Evolutionary conservation across 2,113 vertebrate species (phyloP), one percentile per base, ranked within the genome.

Genomic region (Hassar affinis): DNA sequence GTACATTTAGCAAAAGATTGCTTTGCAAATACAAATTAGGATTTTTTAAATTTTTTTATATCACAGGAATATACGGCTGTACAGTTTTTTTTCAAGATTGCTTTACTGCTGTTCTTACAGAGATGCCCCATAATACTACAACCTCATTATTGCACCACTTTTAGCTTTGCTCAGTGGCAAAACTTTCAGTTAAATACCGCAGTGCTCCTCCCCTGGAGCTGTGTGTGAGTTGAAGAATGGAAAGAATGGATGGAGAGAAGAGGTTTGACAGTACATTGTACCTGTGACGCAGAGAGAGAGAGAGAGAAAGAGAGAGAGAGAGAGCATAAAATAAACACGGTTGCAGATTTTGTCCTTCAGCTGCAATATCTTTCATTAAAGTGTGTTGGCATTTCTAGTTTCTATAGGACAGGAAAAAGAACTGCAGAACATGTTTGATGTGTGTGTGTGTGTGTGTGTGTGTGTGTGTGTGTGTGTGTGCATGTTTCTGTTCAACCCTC

Each of bases 381-480:
- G 49, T 80, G 38, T 79, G 74, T 76, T 18, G n/a, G 45, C 61
- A 69, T 80, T 33, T 38, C 30, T 69, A 18, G 30, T 17, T 54
- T 51, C 79, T 56, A 69, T 62, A 80, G 47, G 62, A 52, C 80
- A 81, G 52, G 27, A 57, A 69, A 57, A 81, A 72, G 35, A 45
- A 45, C 47, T 42, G 47, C 62, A 72, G 35, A 25, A 33, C 80
- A 57, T 33, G 35, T 11, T 64, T 11, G 30, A 6, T 42, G 10
- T n/a, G 59, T 78, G 18, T 71, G 35, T 33, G 38, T 38, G 78
- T 20, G 0, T 54, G 30, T 66, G 45, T 81, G 45, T 78, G 52
- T 78, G 20, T 71, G 62, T 61, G 56, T 54, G 78, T 42, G 2
- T 49, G 11, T 69, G n/a, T 72, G 56, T 82, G 64, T 82, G 57